A percentile compares a stretch with the other conserved stretches of the same genome.
phyloP scores from a whole-genome alignment of 2,797 vertebrate genomes.

The Euthynnus affinis region DNA sequence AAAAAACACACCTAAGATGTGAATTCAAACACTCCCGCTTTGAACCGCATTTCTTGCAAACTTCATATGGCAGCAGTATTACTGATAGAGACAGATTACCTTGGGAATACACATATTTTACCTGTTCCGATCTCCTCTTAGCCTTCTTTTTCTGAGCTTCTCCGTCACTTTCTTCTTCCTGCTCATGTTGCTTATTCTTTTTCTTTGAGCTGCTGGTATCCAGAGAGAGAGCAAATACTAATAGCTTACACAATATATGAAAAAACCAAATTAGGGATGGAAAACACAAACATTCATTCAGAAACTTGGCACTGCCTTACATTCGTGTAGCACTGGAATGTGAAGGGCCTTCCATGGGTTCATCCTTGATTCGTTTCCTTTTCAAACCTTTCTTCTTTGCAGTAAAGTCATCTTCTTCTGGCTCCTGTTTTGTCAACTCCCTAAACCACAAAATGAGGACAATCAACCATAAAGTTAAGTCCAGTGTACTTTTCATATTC shows the following conservation, averaged over 20 bases:
- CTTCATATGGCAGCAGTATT: neutral
- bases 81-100: constrained; percentile 1
- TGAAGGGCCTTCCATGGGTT: constrained; percentile 45
- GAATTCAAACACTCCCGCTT: neutral
- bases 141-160: constrained; percentile 45
- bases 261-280: neutral
- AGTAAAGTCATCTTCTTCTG: constrained; percentile 72
- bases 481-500: neutral
- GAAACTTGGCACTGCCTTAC: constrained; percentile 66
- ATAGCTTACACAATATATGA: neutral
- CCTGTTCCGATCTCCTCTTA: constrained; percentile 60
- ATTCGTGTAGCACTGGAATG: constrained; percentile 2
- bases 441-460: constrained; percentile 44
- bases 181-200: constrained; percentile 1
- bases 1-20: constrained; percentile 14
- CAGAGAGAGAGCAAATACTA: constrained; percentile 4
- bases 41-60: constrained; percentile 12
- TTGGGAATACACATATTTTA: constrained; percentile 9
- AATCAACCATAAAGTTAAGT: neutral
- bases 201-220: constrained; percentile 48
- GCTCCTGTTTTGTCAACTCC: constrained; percentile 65
- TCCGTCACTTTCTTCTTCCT: constrained; percentile 28
- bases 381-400: constrained; percentile 75
- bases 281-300: neutral
- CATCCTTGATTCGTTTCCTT: constrained; percentile 77